phyloP scores from a whole-genome alignment of 2,113 vertebrate species.

The Alosa alosa region DNA sequence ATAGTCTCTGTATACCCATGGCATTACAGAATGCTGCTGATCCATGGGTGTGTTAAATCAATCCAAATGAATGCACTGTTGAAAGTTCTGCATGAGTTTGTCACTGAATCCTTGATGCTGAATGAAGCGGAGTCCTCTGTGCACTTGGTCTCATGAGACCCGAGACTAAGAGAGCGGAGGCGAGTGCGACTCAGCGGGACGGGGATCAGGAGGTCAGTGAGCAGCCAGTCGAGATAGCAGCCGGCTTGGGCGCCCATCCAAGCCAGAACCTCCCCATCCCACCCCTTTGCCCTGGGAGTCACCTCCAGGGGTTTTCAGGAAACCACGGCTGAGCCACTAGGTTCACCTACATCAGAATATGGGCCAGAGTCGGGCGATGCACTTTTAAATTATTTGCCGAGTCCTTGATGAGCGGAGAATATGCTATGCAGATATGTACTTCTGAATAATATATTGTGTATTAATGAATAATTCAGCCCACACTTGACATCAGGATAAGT shows the following conservation, averaged over 20 bases:
- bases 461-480: constrained; percentile 28
- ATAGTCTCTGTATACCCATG: background rate
- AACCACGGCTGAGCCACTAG: background rate
- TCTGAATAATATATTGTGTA: constrained; percentile 26
- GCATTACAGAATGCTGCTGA: background rate
- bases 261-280: background rate
- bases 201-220: background rate
- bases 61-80: background rate
- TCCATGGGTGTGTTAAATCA: background rate
- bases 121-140: background rate
- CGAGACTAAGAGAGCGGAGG: background rate
- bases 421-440: constrained; percentile 25
- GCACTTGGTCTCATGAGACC: background rate
- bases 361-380: constrained; percentile 16
- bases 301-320: background rate
- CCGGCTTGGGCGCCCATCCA: background rate
- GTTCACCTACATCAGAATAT: background rate
- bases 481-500: constrained; percentile 25
- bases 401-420: constrained; percentile 19
- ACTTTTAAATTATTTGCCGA: constrained; percentile 33
- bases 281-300: background rate
- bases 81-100: background rate
- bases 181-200: background rate
- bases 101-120: background rate
- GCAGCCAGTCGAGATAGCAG: background rate